phyloP scores from a whole-genome alignment of 2,888 invertebrate genomes.

The Oscheius myriophilus region DNA sequence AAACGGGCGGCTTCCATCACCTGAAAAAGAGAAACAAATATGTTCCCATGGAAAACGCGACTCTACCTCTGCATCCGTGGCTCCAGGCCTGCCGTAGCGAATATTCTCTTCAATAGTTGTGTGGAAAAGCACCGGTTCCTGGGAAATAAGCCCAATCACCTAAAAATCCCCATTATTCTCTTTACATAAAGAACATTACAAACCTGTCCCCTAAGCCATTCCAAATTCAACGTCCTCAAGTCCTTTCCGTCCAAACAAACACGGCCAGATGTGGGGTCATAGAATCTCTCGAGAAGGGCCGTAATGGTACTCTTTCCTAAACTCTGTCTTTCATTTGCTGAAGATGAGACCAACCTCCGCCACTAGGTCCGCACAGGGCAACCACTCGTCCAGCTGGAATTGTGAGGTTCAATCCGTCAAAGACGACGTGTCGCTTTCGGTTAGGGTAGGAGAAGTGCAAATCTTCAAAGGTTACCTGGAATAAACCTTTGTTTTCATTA shows the following conservation, averaged over 20 bases:
- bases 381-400: slow-evolving; percentile 88
- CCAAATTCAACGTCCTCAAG: slow-evolving; percentile 80
- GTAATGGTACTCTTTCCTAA: slow-evolving; percentile 88
- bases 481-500: slow-evolving; percentile 71
- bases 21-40: slow-evolving; percentile 33
- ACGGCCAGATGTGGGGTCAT: slow-evolving; percentile 81
- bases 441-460: slow-evolving; percentile 90
- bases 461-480: slow-evolving; percentile 79
- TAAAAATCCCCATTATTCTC: slow-evolving; percentile 18
- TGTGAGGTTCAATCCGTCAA: slow-evolving; percentile 83
- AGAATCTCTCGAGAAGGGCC: slow-evolving; percentile 87
- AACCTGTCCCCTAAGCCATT: slow-evolving; percentile 84
- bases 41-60: too few species aligned
- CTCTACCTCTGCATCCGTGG: slow-evolving; percentile 75
- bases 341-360: slow-evolving; percentile 79
- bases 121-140: slow-evolving; percentile 90
- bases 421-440: slow-evolving; percentile 75
- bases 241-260: slow-evolving; percentile 83
- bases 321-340: not conserved
- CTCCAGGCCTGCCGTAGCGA: slow-evolving; percentile 81
- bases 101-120: slow-evolving; percentile 92
- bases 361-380: slow-evolving; percentile 91
- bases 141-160: slow-evolving; percentile 59
- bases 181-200: not conserved
- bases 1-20: slow-evolving; percentile 82